Evolutionary conservation across 2,113 vertebrate species (phyloP), one percentile per base, ranked within the genome.

Genomic region (Pygoscelis antarcticus): DNA sequence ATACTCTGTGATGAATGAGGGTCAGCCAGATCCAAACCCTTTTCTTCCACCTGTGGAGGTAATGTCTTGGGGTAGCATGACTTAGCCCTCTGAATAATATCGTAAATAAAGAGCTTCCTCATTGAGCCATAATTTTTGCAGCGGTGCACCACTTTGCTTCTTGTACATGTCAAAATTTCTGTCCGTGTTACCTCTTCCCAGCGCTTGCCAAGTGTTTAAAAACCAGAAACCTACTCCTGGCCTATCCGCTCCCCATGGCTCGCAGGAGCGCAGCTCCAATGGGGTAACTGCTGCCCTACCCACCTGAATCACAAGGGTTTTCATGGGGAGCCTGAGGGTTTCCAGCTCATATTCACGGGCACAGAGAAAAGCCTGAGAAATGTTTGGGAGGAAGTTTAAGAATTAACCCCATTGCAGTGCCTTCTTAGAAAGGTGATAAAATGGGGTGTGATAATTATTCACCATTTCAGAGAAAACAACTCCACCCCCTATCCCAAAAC

Each of bases 201-300:
- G 66, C 7, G 72, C 55, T 47, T 93, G 57, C 36, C 38, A 88
- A 74, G 40, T 77, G 19, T 87, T 95, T 94, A 64, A 52, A 91
- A 88, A 18, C 1, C 22, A 78, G 60, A 82, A 78, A 38, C 11
- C 18, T 61, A 7, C 22, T 62, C 47, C 34, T 70, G 12, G 27
- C 36, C 60, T 49, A 34, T 38, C 18, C 3, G 7, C 3, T 16
- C 17, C 3, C 25, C 2, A 25, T 4, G 26, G 18, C 17, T 70
- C 0, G 0, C 25, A 86, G 38, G 2, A 10, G 15, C 22, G 29
- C 2, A 3, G 29, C 47, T 70, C 21, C 58, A 19, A 3, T 7
- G 46, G 49, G 70, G 25, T 55, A 49, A 57, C 23, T 18, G 18
- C 49, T 36, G 40, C 13, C 8, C 16, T 19, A 44, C 11, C 7